Percentiles rank a stretch among this genome's conserved stretches.
Evolutionary conservation across 2,797 vertebrate species (phyloP).

Genomic region (Cossypha niveicapilla): DNA sequence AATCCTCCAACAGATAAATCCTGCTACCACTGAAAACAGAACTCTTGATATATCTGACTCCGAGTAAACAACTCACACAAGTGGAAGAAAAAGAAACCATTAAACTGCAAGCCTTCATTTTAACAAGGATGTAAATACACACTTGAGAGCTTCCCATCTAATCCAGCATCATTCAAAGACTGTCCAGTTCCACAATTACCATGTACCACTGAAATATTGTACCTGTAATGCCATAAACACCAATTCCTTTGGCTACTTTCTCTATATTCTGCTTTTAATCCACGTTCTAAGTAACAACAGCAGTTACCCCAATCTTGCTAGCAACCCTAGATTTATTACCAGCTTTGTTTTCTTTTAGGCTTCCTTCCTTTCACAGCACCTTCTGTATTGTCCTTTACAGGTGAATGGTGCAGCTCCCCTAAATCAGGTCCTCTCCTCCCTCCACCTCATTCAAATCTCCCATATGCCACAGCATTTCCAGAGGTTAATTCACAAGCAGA

Average conservation of each 20-base stretch:
- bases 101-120: neutral
- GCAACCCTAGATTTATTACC: neutral
- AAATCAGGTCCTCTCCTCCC: neutral
- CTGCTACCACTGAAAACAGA: conserved; percentile 21
- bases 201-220: neutral
- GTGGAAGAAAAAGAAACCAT: neutral
- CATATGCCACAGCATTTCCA: neutral
- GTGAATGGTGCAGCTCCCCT: neutral
- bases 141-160: neutral
- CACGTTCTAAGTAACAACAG: neutral
- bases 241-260: neutral
- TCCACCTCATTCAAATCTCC: neutral
- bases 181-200: neutral
- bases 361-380: neutral
- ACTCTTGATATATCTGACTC: neutral
- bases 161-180: neutral
- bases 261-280: neutral
- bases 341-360: neutral
- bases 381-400: neutral
- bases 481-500: neutral
- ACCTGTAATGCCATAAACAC: neutral
- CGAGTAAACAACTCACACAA: neutral
- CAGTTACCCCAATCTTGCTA: neutral
- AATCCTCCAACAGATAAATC: neutral
- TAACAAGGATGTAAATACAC: neutral